A percentile compares a stretch with the other conserved stretches of the same genome.
Evolutionary conservation across 1,140 invertebrate genomes (phyloP).

Genomic region (Thaumatotibia leucotreta): DNA sequence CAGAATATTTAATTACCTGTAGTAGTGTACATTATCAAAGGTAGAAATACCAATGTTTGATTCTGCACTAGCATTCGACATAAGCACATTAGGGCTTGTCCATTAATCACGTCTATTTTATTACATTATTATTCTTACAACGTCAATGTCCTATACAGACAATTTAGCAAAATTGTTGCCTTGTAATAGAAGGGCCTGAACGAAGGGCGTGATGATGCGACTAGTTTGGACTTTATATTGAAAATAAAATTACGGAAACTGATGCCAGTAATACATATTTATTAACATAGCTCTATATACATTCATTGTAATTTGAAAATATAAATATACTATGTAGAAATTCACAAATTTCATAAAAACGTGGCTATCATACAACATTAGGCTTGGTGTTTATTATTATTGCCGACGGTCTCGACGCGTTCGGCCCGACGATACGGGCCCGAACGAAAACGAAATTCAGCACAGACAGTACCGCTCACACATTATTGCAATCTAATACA

Average conservation of each 20-base stretch:
- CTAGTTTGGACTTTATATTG: background rate
- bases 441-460: slow-evolving; percentile 35
- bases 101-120: too few species aligned
- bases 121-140: too few species aligned
- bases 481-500: slow-evolving; percentile 50
- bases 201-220: too few species aligned
- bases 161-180: too few species aligned
- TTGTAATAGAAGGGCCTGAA: too few species aligned
- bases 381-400: slow-evolving; percentile 55
- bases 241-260: slow-evolving; percentile 23
- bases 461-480: slow-evolving; percentile 47
- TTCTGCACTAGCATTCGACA: too few species aligned
- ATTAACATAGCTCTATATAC: slow-evolving; percentile 74
- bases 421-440: slow-evolving; percentile 30
- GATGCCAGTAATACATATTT: slow-evolving; percentile 67
- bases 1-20: too few species aligned
- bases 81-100: too few species aligned
- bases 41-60: too few species aligned
- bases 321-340: slow-evolving; percentile 70
- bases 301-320: slow-evolving; percentile 72
- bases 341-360: slow-evolving; percentile 68
- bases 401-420: slow-evolving; percentile 35
- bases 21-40: too few species aligned
- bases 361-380: slow-evolving; percentile 56
- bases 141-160: too few species aligned